Evolutionary conservation across 2,888 invertebrate species (phyloP).

Genomic region (Melipona bicolor): DNA sequence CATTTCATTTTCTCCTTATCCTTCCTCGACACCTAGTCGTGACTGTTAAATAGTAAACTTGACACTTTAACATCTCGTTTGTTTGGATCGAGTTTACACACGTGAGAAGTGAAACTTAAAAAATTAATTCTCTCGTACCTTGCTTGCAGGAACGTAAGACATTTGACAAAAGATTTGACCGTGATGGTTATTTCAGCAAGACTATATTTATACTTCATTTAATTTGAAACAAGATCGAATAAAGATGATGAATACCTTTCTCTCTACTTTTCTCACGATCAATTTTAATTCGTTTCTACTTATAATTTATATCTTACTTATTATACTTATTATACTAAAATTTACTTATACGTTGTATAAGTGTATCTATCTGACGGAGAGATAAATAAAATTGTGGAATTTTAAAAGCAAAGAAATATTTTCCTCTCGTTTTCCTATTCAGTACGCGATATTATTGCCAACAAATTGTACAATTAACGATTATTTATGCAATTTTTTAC

Average conservation of each 20-base stretch:
- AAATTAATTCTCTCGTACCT: neutral
- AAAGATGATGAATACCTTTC: neutral
- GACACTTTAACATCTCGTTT: neutral
- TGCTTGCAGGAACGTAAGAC: neutral
- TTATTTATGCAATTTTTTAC: neutral
- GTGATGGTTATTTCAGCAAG: neutral
- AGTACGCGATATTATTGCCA: neutral
- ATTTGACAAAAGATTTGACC: neutral
- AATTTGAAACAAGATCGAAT: no score
- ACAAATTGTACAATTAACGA: neutral
- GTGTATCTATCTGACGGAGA: fast-evolving
- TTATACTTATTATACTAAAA: neutral
- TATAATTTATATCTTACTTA: neutral
- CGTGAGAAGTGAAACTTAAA: neutral
- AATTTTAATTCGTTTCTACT: neutral
- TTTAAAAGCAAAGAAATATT: no score
- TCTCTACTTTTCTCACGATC: neutral
- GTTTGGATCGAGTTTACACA: conserved; percentile 48
- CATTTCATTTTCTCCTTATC: neutral
- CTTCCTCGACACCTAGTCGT: conserved; percentile 22
- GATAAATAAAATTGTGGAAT: neutral
- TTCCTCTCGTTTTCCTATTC: no score
- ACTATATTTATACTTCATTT: neutral
- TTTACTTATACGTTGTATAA: neutral
- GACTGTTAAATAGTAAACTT: neutral